These are phyloP conservation scores for Dicrurus megarhynchus DNA, from an alignment of 2,113 vertebrate genomes.

Conservation along the genomic window DNA sequence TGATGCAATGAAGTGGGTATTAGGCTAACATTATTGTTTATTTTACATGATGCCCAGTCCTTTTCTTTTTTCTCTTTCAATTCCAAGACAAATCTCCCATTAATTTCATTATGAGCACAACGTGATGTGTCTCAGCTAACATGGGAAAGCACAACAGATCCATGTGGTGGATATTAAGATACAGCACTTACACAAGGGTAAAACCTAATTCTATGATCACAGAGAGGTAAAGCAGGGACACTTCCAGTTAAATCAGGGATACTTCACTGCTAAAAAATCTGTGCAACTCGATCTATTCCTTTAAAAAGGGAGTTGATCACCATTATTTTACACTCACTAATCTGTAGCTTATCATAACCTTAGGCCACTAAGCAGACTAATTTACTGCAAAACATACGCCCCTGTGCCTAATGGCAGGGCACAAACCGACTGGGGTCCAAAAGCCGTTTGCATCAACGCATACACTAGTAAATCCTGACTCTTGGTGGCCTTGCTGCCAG, in stretches of 20 bases:
- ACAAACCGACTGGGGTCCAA: background rate
- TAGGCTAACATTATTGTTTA: slow-evolving; percentile 6
- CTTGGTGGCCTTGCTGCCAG: background rate
- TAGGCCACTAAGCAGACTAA: background rate
- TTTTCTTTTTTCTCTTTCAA: background rate
- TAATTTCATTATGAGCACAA: background rate
- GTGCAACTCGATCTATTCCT: background rate
- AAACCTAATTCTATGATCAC: background rate
- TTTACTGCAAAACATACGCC: background rate
- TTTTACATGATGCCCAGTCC: background rate
- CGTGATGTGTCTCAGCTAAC: background rate
- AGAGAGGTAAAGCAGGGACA: background rate
- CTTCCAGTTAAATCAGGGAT: background rate
- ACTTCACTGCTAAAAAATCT: background rate
- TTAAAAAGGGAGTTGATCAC: background rate
- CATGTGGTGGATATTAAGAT: background rate
- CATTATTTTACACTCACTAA: background rate
- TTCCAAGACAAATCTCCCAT: background rate
- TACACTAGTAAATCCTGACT: background rate
- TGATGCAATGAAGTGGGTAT: slow-evolving; percentile 7
- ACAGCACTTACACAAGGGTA: background rate
- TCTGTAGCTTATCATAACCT: background rate
- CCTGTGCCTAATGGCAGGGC: background rate
- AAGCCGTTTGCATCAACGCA: background rate
- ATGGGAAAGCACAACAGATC: background rate